Conservation (phyloP, 2,113 vertebrate species). For the Speoplatyrhinus poulsoni region DNA sequence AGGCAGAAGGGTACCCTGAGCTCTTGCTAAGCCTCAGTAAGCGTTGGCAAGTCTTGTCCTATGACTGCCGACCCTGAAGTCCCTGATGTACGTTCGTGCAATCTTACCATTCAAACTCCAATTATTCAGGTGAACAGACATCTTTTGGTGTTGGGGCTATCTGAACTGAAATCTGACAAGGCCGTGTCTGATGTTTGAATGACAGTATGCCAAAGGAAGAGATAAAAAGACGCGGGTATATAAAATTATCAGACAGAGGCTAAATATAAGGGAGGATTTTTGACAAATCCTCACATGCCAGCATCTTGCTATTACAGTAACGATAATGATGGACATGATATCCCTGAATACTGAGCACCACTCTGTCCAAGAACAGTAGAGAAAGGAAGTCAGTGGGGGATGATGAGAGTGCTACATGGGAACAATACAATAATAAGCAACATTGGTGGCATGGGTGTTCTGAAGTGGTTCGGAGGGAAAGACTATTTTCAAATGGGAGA, state of each 20-base stretch:
- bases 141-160: slow-evolving; percentile 17
- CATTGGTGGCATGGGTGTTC: slow-evolving; percentile 29
- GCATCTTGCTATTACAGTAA: slow-evolving; percentile 65
- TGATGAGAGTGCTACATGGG: slow-evolving; percentile 13
- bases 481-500: slow-evolving; percentile 27
- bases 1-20: neutral
- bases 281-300: slow-evolving; percentile 46
- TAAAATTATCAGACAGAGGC: neutral
- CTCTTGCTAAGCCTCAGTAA: slow-evolving; percentile 15
- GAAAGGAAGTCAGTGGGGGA: slow-evolving; percentile 48
- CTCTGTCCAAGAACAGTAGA: slow-evolving; percentile 49
- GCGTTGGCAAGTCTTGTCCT: slow-evolving; percentile 12
- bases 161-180: slow-evolving; percentile 18
- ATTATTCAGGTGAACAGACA: slow-evolving; percentile 10
- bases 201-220: slow-evolving; percentile 23
- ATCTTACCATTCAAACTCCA: slow-evolving; percentile 19
- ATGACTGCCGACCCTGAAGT: neutral
- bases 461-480: slow-evolving; percentile 36
- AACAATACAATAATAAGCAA: slow-evolving; percentile 37
- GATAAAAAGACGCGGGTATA: neutral
- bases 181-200: slow-evolving; percentile 33
- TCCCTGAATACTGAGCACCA: slow-evolving; percentile 70
- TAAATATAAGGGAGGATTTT: slow-evolving; percentile 18
- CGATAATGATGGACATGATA: slow-evolving; percentile 43
- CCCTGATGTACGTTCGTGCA: slow-evolving; percentile 4